phyloP scores from a whole-genome alignment of 2,113 vertebrate species.

The Tetrao urogallus region DNA sequence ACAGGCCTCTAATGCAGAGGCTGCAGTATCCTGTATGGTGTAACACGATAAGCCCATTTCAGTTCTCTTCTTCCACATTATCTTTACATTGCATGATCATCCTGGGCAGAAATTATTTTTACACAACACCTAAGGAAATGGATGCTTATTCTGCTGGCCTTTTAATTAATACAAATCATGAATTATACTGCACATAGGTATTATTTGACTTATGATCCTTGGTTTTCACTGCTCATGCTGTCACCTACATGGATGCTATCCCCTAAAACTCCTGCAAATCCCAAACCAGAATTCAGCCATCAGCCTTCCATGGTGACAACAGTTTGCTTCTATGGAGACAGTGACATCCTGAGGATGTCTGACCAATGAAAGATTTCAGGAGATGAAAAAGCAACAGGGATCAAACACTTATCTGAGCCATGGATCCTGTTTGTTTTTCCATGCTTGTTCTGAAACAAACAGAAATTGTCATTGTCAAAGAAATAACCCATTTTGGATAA shows the following conservation, averaged over 20 bases:
- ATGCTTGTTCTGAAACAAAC: not conserved
- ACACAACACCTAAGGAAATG: not conserved
- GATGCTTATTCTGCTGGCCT: accelerated
- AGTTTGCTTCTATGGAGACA: not conserved
- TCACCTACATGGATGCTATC: not conserved
- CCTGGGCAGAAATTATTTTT: not conserved
- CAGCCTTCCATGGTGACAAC: accelerated
- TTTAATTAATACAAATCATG: accelerated
- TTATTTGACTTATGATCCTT: accelerated
- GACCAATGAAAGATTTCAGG: not conserved
- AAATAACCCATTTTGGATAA: accelerated
- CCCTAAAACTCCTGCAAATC: not conserved
- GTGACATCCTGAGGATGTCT: not conserved
- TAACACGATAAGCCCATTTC: not conserved
- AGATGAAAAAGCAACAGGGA: not conserved
- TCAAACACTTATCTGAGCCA: accelerated
- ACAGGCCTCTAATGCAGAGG: not conserved
- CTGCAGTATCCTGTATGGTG: not conserved
- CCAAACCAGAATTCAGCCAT: not conserved
- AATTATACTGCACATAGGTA: accelerated
- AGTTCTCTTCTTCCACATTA: not conserved
- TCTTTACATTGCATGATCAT: accelerated
- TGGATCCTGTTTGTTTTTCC: constrained; percentile 50
- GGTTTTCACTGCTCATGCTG: not conserved
- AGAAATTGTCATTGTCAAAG: not conserved